These are phyloP conservation scores for Tryphoninae sp. DNA, from an alignment of 2,888 invertebrate species.

Conservation along the genomic window DNA sequence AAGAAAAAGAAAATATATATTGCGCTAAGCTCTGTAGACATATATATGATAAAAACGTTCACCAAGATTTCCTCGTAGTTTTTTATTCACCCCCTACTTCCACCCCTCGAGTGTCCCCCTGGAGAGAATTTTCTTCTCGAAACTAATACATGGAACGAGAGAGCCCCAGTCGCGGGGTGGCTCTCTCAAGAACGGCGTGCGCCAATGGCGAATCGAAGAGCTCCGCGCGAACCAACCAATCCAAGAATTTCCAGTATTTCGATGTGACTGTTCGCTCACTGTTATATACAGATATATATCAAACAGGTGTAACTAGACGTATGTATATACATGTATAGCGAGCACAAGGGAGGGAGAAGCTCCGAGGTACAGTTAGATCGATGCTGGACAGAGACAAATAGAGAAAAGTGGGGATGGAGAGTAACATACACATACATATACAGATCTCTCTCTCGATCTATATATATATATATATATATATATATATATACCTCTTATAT, in stretches of 20 bases:
- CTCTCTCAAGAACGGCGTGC: conserved; percentile 45
- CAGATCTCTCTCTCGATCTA: conserved; percentile 6
- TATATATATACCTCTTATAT: conserved; percentile 58
- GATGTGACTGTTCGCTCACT: conserved; percentile 71
- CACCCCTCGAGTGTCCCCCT: not conserved
- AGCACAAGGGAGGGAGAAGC: conserved; percentile 41
- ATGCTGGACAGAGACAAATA: conserved; percentile 52
- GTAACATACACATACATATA: conserved; percentile 7
- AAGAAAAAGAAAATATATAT: not conserved
- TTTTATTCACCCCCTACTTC: not conserved
- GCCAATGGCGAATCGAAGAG: conserved; percentile 69
- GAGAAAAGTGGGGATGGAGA: conserved; percentile 44
- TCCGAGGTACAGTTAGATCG: conserved; percentile 44
- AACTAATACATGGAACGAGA: conserved; percentile 35
- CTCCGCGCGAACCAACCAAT: conserved; percentile 71
- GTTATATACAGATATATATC: conserved; percentile 6
- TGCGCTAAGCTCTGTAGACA: not conserved
- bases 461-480: conserved; percentile 10
- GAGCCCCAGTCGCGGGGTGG: conserved; percentile 38
- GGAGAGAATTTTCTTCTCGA: conserved; percentile 32
- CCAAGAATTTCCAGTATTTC: conserved; percentile 75
- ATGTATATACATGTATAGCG: conserved; percentile 8
- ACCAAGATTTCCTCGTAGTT: not conserved
- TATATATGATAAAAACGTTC: not conserved
- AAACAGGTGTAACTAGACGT: conserved; percentile 48